A percentile compares a stretch with the other conserved stretches of the same genome.
Conservation (phyloP, 2,888 invertebrate species). For the Capitulum mitella region DNA sequence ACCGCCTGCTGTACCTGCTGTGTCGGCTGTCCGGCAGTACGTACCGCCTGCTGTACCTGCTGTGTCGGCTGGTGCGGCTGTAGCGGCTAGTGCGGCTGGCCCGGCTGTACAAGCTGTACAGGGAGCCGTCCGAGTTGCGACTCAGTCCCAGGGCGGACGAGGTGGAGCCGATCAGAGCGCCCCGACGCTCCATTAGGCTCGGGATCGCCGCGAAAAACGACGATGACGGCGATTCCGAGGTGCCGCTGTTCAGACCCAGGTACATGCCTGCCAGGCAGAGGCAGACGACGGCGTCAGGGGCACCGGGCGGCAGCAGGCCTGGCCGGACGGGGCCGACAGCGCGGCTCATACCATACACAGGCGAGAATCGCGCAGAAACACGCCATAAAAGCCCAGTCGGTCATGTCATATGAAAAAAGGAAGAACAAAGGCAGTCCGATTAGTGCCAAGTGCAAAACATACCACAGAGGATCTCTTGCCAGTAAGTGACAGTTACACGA, state of each 20-base stretch:
- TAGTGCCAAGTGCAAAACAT: too few relatives aligned
- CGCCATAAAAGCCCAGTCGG: too few relatives aligned
- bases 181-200: constrained; percentile 72
- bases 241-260: constrained; percentile 55
- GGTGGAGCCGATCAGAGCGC: constrained; percentile 59
- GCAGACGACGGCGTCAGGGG: neutral
- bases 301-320: neutral
- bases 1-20: neutral
- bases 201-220: constrained; percentile 88
- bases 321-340: too few relatives aligned
- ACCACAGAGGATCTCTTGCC: too few relatives aligned
- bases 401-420: too few relatives aligned
- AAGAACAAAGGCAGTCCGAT: too few relatives aligned
- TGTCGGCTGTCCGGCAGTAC: too few relatives aligned
- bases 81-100: neutral
- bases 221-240: constrained; percentile 74
- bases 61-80: constrained; percentile 11
- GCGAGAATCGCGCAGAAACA: too few relatives aligned
- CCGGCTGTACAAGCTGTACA: constrained; percentile 13
- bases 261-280: constrained; percentile 43
- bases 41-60: neutral
- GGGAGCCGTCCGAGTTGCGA: constrained; percentile 49
- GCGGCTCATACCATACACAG: too few relatives aligned
- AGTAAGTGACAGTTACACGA: too few relatives aligned
- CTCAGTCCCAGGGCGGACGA: constrained; percentile 41